Percentiles rank a stretch among this genome's conserved stretches.
Evolutionary conservation across 2,797 vertebrate species (phyloP).

Genomic region (Silurus aristotelis): DNA sequence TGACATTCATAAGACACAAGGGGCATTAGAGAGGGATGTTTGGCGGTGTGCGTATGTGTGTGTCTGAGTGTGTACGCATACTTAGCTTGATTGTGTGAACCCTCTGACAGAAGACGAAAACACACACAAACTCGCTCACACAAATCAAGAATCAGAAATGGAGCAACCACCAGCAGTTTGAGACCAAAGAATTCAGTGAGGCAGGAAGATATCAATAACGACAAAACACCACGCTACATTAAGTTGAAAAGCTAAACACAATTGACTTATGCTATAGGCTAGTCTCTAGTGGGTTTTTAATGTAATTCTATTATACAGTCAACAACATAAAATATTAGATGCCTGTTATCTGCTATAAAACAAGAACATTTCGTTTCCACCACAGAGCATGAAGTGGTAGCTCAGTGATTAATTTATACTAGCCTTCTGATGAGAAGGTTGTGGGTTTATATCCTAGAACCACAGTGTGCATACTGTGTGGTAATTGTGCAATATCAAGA

Average conservation of each 20-base stretch:
- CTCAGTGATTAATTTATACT: too few relatives aligned
- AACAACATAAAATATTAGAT: not conserved
- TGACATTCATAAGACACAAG: constrained; percentile 29
- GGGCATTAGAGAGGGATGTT: constrained; percentile 12
- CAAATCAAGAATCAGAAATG: not conserved
- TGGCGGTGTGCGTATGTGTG: constrained; percentile 18
- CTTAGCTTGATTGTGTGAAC: not conserved
- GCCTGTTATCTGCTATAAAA: not conserved
- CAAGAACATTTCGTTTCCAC: not conserved
- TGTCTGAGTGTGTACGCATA: not conserved
- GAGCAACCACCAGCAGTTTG: not conserved
- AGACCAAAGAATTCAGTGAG: not conserved
- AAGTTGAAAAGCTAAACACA: not conserved
- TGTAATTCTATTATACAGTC: not conserved
- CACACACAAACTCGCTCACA: not conserved
- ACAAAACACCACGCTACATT: not conserved
- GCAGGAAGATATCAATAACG: not conserved
- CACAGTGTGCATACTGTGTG: not conserved
- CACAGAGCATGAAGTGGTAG: not conserved
- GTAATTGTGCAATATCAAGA: not conserved
- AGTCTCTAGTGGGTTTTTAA: too few relatives aligned
- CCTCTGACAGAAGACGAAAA: not conserved
- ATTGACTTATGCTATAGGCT: not conserved
- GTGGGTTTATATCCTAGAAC: too few relatives aligned
- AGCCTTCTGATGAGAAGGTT: too few relatives aligned